Conservation (phyloP, 2,888 invertebrate genomes). For the Machimus rusticus region DNA sequence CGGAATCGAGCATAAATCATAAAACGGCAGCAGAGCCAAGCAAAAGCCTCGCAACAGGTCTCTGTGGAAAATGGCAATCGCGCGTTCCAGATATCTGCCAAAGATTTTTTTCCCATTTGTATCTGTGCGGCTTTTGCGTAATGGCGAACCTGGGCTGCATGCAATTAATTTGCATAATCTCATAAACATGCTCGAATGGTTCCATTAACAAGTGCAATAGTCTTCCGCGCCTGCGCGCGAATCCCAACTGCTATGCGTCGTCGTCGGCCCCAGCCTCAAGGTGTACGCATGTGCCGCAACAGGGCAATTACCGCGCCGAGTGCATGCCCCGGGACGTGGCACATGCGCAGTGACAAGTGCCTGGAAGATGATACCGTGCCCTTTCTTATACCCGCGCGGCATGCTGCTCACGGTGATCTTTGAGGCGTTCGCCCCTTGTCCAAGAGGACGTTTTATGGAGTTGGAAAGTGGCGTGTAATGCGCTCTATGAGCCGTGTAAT, state of each 20-base stretch:
- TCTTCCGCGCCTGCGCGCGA: background rate
- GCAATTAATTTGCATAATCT: constrained; percentile 35
- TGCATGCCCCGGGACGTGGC: background rate
- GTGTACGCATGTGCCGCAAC: constrained; percentile 4
- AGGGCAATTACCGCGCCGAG: background rate
- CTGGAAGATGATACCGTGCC: background rate
- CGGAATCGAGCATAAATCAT: background rate
- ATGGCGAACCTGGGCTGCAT: background rate
- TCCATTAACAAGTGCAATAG: constrained; percentile 20
- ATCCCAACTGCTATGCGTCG: background rate
- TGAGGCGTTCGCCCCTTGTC: background rate
- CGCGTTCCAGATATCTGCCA: background rate
- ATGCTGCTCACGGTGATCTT: background rate
- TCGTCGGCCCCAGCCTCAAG: background rate
- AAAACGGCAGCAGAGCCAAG: background rate
- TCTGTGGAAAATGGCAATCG: background rate
- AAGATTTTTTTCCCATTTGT: background rate
- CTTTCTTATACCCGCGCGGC: background rate
- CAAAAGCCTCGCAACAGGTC: background rate
- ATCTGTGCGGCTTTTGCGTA: constrained; percentile 4
- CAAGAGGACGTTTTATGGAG: background rate
- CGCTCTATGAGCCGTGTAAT: background rate
- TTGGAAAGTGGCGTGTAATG: background rate
- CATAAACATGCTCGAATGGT: constrained; percentile 31
- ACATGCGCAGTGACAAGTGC: background rate